These are phyloP conservation scores for Upupa epops DNA, from an alignment of 2,113 vertebrate species.

Conservation along the genomic window DNA sequence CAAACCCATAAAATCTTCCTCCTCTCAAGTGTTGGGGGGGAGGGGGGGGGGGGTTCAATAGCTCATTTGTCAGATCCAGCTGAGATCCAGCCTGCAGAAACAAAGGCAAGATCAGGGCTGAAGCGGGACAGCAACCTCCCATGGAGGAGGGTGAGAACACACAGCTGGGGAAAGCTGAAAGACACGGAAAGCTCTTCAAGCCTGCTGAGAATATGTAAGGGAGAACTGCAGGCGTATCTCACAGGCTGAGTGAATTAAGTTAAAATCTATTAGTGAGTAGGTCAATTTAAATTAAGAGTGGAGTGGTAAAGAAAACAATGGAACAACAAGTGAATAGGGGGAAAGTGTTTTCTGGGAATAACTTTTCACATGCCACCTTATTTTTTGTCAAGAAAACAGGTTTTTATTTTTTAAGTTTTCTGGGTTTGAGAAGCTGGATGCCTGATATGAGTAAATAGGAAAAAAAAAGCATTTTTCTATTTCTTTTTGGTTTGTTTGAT, in stretches of 20 bases:
- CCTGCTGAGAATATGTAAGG: neutral
- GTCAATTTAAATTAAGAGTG: constrained; percentile 1
- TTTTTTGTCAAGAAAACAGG: neutral
- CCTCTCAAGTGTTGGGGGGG: neutral
- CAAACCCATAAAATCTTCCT: neutral
- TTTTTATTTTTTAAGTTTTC: neutral
- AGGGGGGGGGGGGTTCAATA: neutral
- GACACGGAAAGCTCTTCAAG: neutral
- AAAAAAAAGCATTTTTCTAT: neutral
- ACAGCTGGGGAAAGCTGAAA: neutral
- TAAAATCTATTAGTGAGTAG: constrained; percentile 17
- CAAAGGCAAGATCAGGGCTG: neutral
- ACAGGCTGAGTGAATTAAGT: constrained; percentile 13
- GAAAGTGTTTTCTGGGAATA: neutral
- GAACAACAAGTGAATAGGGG: neutral
- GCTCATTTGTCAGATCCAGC: neutral
- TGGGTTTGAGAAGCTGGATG: neutral
- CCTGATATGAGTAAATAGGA: neutral
- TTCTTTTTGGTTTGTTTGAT: neutral
- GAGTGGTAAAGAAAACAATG: neutral
- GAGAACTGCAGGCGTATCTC: neutral
- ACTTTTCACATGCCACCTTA: neutral
- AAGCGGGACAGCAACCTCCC: neutral
- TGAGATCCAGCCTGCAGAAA: neutral
- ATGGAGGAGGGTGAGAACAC: neutral